Percentiles rank a stretch among this genome's conserved stretches.
Conservation (phyloP, 2,113 vertebrate genomes). For the Erythrocercus mccallii region DNA sequence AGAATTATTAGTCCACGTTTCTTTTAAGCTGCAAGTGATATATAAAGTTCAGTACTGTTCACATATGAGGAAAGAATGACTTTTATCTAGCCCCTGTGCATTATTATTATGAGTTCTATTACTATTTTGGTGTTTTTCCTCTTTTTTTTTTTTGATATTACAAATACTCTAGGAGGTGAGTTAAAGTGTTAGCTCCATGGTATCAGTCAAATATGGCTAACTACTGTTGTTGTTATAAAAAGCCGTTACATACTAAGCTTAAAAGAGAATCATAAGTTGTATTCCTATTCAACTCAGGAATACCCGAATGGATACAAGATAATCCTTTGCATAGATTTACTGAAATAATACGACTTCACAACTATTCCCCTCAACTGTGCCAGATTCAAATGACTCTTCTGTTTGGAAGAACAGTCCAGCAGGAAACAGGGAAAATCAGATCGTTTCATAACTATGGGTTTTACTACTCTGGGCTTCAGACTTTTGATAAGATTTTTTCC, state of each 20-base stretch:
- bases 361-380: rapidly evolving
- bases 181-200: background rate
- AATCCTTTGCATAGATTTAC: background rate
- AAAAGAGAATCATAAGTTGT: rapidly evolving
- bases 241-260: background rate
- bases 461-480: background rate
- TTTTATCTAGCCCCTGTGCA: background rate
- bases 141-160: background rate
- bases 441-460: background rate
- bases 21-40: background rate
- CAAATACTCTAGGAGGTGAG: background rate
- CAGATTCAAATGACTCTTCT: background rate
- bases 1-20: background rate
- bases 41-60: background rate
- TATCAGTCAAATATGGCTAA: background rate
- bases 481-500: background rate
- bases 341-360: background rate
- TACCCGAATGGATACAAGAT: background rate
- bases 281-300: background rate
- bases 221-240: background rate
- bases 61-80: background rate
- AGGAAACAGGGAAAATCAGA: background rate
- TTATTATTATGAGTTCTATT: background rate
- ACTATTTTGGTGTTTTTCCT: background rate
- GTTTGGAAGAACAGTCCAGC: background rate